Percentiles rank a stretch among this genome's conserved stretches.
phyloP scores from a whole-genome alignment of 2,797 vertebrate species.

The Rhincodon typus region DNA sequence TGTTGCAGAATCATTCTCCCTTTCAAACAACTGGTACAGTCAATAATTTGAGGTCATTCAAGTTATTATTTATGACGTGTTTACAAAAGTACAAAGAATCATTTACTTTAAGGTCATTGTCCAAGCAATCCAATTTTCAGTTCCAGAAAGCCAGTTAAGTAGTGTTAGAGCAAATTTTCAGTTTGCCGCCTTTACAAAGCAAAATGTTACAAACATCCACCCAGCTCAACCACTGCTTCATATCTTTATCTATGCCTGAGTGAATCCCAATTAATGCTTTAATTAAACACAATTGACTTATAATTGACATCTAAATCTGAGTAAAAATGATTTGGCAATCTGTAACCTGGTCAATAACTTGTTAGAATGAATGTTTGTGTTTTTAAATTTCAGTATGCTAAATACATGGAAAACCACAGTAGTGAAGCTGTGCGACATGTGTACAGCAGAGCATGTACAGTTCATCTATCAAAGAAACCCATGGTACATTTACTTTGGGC shows the following conservation, averaged over 20 bases:
- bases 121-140: neutral
- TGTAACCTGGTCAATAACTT: conserved; percentile 74
- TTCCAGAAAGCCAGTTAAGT: neutral
- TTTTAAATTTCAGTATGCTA: conserved; percentile 89
- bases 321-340: conserved; percentile 95
- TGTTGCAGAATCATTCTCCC: neutral
- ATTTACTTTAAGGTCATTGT: neutral
- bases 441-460: conserved; percentile 89
- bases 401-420: conserved; percentile 97
- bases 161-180: neutral
- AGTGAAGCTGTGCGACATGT: conserved; percentile 88
- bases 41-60: neutral
- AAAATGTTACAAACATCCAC: neutral
- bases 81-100: neutral
- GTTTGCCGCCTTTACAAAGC: neutral
- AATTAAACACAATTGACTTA: too few species aligned
- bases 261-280: too few species aligned
- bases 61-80: neutral
- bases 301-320: neutral
- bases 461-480: conserved; percentile 88
- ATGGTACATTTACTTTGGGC: conserved; percentile 91
- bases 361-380: conserved; percentile 56
- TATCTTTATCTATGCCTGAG: neutral
- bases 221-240: neutral
- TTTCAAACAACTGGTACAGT: neutral